phyloP scores from a whole-genome alignment of 2,888 invertebrate species.

The Drosophila putrida region DNA sequence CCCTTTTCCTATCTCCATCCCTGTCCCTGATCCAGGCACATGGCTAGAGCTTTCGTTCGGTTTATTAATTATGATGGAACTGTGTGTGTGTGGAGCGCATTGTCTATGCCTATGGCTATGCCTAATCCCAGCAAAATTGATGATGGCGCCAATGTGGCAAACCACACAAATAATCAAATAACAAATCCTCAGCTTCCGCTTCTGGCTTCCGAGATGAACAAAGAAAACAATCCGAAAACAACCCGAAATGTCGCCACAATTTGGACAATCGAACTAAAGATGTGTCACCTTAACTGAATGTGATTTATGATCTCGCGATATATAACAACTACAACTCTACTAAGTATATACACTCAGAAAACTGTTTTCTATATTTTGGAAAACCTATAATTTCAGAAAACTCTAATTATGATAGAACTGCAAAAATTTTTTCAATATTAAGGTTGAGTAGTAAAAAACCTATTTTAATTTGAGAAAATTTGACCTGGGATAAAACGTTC shows the following conservation, averaged over 20 bases:
- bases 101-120: slow-evolving; percentile 21
- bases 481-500: too few relatives aligned
- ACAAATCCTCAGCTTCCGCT: slow-evolving; percentile 50
- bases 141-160: slow-evolving; percentile 71
- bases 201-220: not conserved
- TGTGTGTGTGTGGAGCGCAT: not conserved
- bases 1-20: too few relatives aligned
- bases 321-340: not conserved
- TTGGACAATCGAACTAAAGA: slow-evolving; percentile 55
- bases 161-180: slow-evolving; percentile 48
- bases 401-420: too few relatives aligned
- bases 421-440: too few relatives aligned
- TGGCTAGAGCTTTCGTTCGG: slow-evolving; percentile 2
- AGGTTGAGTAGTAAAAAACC: too few relatives aligned
- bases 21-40: slow-evolving; percentile 7
- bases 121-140: slow-evolving; percentile 66
- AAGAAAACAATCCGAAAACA: slow-evolving; percentile 25
- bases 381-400: too few relatives aligned
- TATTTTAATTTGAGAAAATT: too few relatives aligned
- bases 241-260: slow-evolving; percentile 29
- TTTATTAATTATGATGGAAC: slow-evolving; percentile 66
- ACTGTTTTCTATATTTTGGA: too few relatives aligned
- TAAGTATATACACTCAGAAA: too few relatives aligned
- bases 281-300: slow-evolving; percentile 37
- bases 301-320: slow-evolving; percentile 47